Conservation (phyloP, 2,113 vertebrate species). For the Ptychochromis oligacanthus region DNA sequence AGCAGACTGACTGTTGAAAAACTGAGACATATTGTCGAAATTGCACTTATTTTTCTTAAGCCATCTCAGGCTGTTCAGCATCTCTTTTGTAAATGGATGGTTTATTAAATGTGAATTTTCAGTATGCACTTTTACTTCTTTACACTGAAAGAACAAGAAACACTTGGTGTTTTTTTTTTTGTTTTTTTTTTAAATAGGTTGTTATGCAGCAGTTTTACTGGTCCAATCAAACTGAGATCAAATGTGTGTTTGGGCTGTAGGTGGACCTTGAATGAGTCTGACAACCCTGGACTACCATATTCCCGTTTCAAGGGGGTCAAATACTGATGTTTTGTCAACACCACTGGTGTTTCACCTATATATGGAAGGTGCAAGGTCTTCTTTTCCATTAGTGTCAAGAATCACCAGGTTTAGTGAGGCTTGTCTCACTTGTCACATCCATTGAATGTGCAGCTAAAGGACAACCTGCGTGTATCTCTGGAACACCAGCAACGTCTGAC, state of each 20-base stretch:
- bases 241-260: not conserved
- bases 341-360: too few species aligned
- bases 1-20: not conserved
- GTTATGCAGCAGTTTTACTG: not conserved
- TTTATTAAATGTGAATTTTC: not conserved
- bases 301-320: not conserved
- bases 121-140: not conserved
- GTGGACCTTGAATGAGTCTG: not conserved
- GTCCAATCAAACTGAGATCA: not conserved
- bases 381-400: not conserved
- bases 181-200: not conserved
- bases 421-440: not conserved
- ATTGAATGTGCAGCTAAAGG: not conserved
- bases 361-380: not conserved
- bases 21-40: not conserved
- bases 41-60: not conserved
- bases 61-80: not conserved
- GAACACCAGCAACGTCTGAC: not conserved
- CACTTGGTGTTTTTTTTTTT: not conserved
- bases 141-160: not conserved
- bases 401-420: not conserved
- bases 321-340: not conserved
- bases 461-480: not conserved
- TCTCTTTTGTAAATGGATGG: not conserved
- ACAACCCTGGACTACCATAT: not conserved